Base-by-base conservation (phyloP, 2,888 invertebrate species). In the Rutpela maculata region DNA sequence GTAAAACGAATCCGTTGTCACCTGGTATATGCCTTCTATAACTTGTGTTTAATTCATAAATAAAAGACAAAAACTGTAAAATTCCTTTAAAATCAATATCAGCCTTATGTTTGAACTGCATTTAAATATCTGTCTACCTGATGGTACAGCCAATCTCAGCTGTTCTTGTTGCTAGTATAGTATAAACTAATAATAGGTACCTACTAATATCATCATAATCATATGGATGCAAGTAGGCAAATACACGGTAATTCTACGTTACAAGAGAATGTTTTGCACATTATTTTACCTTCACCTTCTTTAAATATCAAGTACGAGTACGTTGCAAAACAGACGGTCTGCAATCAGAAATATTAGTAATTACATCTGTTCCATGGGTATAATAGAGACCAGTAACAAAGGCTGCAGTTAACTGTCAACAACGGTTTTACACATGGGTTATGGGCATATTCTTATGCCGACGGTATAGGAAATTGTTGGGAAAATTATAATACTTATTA, bases 211-310 rank as follows among this genome's bases (percentile, higher is more conserved):
- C n/a, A 31, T n/a, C 35, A 35, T 63, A 63, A 17, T n/a, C 62
- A 35, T 10, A 35, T 35, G 31, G 35, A 35, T 63, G 35, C 62
- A 63, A 26, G 68, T 55, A 56, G 55, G 26, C 31, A 63, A 63
- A 62, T 62, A 62, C n/a, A 63, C 62, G n/a, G 62, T 31, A 62
- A 62, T 62, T n/a, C n/a, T 5, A 63, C 17, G 19, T 63, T 63
- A n/a, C 31, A 35, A 35, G 38, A 69, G 35, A 69, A 57, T 18
- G 57, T 19, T 12, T 17, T 59, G 55, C 56, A 17, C 56, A 63
- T 63, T 63, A 63, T 56, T 22, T 19, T 69, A 31, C 59, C 69
- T 69, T 69, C 69, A 59, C 69, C 69, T 69, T 65, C 38, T 69
- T 35, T 35, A 69, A 69, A 69, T 69, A 69, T 59, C 69, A 69